Evolutionary conservation across 2,888 invertebrate species (phyloP), one percentile per base, ranked within the genome.

Genomic region (Crematogaster levior): DNA sequence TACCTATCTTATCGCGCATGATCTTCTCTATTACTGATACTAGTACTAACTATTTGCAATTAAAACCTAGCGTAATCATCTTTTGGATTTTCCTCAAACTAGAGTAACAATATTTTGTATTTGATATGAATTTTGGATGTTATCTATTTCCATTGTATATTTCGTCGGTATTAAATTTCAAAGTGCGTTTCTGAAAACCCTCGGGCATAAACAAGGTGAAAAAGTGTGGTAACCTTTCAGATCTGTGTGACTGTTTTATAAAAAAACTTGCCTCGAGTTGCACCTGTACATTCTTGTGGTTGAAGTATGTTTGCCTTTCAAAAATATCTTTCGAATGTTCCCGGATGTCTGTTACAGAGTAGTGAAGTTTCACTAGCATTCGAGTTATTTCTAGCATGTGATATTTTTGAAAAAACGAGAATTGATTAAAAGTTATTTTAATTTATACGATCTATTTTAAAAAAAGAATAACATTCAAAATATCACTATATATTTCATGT

Each of bases 1-100:
- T n/a, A 63, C 24, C 24, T 81, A 21, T 70, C 72, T 58, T 70
- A 63, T 68, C 43, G 15, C 12, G n/a, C 9, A 46, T 58, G 60
- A 53, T 18, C 63, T 48, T 37, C 53, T 46, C 65, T 51, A 60
- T 60, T 74, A 37, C 34, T 21, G 72, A 34, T 30, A 37, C n/a
- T n/a, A 68, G 43, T 34, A 48, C 24, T 63, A 65, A 79, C 53
- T 85, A 85, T 84, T 85, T 85, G 84, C 81, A 81, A 86, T 85
- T 88, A 84, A 88, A 88, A 82, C 83, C 84, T 83, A 73, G 81
- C 65, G 10, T 88, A 86, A 85, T 86, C 83, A 83, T 85, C 48
- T 60, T 30, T 58, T 37, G 75, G 46, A 84, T 84, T 88, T 84
- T 85, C 73, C 3, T 27, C 61, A 80, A 53, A 53, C 58, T 48